Base-by-base conservation (phyloP, 2,888 invertebrate genomes). In the Megaustenia siamemsis region DNA sequence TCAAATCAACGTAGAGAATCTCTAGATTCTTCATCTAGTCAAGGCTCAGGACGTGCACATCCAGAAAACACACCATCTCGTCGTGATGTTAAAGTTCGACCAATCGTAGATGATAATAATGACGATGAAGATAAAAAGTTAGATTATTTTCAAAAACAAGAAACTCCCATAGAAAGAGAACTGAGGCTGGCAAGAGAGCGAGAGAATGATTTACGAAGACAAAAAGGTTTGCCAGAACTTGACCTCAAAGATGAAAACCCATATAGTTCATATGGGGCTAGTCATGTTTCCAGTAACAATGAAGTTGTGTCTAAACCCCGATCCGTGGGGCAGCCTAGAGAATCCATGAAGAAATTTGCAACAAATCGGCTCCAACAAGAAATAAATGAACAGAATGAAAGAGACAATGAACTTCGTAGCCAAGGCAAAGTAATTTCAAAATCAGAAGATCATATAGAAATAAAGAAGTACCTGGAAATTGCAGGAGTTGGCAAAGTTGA, bases 321-420 rank as follows among this genome's bases (percentile, higher is more conserved):
- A 12, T 45, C 73, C 45, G 32, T 43, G 12, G 71, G 45, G 18
- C 80, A 86, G 60, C 84, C 86, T 12, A 76, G 71, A 38, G 60
- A 53, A 66, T 90, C 89, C 28, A 92, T 93, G 89, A 92, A 92
- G 87, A 91, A 92, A 82, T 89, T 93, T 92, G 95, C 95, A 32
- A 95, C 95, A 40, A 94, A 94, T 88, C 96, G 97, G 93, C 97
- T 98, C 93, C 97, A 98, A 94, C 96, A 96, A 92, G 98, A 98
- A 95, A 97, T 98, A 91, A 96, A 96, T 91, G 97, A 97, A 94
- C 97, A 97, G 86, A 96, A 96, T 81, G 96, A 97, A 92, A 95
- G 97, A 89, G 98, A 98, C 94, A 95, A 96, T 92, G 97, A 97
- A 92, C 96, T 97, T 89, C 95, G 96, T 89, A 96, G 96, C 90